Percentiles rank a stretch among this genome's conserved stretches.
phyloP scores from a whole-genome alignment of 2,888 invertebrate genomes.

The Gastrophysa polygoni region DNA sequence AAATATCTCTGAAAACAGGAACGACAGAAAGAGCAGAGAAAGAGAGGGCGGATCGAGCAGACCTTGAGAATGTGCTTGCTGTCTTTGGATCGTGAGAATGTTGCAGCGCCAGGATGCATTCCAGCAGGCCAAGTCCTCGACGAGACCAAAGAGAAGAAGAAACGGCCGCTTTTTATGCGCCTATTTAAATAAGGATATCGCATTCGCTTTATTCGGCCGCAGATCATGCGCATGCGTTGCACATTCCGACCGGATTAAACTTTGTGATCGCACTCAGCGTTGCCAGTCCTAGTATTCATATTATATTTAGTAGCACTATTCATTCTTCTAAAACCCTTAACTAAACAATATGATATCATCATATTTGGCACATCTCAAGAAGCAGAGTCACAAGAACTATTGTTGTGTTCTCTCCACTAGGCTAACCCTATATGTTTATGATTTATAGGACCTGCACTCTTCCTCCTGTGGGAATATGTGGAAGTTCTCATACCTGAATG shows the following conservation, averaged over 20 bases:
- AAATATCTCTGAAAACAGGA: neutral
- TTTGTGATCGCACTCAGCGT: no score
- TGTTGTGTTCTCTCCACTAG: no score
- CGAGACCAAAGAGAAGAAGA: slow-evolving; percentile 10
- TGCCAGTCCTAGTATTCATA: no score
- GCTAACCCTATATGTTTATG: no score
- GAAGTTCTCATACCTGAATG: no score
- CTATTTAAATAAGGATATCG: slow-evolving; percentile 46
- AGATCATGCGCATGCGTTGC: slow-evolving; percentile 8
- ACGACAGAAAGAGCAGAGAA: neutral
- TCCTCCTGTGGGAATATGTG: no score
- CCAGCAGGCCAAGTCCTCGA: slow-evolving; percentile 32
- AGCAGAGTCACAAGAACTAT: no score
- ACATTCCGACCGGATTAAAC: neutral
- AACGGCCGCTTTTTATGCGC: slow-evolving; percentile 40
- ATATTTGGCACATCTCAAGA: no score
- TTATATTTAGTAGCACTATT: no score
- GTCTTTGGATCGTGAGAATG: slow-evolving; percentile 54
- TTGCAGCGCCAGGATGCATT: slow-evolving; percentile 47
- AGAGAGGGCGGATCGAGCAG: slow-evolving; percentile 16
- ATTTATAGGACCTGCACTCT: no score
- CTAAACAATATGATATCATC: no score
- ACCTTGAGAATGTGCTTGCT: slow-evolving; percentile 38
- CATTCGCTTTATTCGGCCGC: slow-evolving; percentile 31
- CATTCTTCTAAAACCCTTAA: no score